Evolutionary conservation across 2,888 invertebrate species (phyloP), one percentile per base, ranked within the genome.

Genomic region (Suillia variegata): DNA sequence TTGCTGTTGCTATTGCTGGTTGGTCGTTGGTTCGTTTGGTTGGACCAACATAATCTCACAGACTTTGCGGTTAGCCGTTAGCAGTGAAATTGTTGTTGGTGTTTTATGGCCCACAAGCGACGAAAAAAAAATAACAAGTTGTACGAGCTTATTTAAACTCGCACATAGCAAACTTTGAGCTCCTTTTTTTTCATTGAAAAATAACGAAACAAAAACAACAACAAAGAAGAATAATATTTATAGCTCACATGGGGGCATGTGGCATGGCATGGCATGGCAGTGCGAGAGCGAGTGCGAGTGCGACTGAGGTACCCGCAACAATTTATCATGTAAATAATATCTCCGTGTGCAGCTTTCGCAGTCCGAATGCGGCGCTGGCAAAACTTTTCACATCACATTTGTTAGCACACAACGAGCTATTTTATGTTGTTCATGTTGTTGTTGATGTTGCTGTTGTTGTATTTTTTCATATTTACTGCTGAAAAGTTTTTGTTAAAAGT

Each of bases 251-350:
- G 34, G 33, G 34, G n/a, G 13, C 6, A 26, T 38, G 38, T 8
- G 38, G 38, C 4, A 38, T 26, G 26, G 5, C 26, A 10, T 26
- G 5, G 5, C 26, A n/a, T 6, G 31, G 31, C 31, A 8, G 31
- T 31, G 31, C 12, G 31, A 8, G 31, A 8, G 31, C 12, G 31
- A 31, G 31, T 31, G 31, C 12, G 31, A 8, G 31, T 31, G 31
- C 31, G 6, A 31, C 20, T 12, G 13, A 12, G 31, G 17, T 26
- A 12, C 52, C 47, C 22, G 24, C 50, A 54, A 54, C 58, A 58
- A 58, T 58, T 58, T 58, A 58, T 58, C 58, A 54, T 54, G 58
- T 58, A 48, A 58, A 58, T 58, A 58, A 54, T 50, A 51, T 38
- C 42, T 49, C 49, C 49, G 48, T n/a, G n/a, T n/a, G n/a, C n/a